A percentile compares a stretch with the other conserved stretches of the same genome.
Evolutionary conservation across 2,888 invertebrate species (phyloP).

Genomic region (Morpho helenor): DNA sequence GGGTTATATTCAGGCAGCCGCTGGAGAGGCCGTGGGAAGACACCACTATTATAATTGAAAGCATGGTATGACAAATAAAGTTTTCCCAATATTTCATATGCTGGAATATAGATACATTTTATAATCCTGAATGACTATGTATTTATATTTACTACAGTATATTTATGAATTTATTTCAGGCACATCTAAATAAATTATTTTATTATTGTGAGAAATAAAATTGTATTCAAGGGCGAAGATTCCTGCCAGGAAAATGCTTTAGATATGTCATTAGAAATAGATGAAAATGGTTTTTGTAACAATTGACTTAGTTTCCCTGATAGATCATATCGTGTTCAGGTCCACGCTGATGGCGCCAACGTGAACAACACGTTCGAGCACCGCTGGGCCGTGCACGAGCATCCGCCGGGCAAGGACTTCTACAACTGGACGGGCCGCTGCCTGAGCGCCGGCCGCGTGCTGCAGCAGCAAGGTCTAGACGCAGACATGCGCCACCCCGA

Average conservation of each 20-base stretch:
- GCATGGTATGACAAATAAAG: conserved; percentile 53
- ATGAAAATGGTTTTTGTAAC: no score
- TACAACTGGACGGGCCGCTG: conserved; percentile 94
- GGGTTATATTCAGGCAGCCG: conserved; percentile 89
- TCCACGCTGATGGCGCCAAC: conserved; percentile 91
- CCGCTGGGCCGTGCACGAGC: conserved; percentile 91
- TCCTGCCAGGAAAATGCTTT: no score
- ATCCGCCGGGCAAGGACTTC: conserved; percentile 90
- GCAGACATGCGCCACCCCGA: conserved; percentile 80
- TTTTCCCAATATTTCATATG: background rate
- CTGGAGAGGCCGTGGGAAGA: conserved; percentile 89
- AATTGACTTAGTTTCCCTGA: no score
- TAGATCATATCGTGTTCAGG: conserved; percentile 54
- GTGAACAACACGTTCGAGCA: conserved; percentile 86
- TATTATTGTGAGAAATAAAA: no score
- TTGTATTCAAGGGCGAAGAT: no score
- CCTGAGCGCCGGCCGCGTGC: conserved; percentile 85
- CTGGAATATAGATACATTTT: no score
- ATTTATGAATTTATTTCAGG: no score
- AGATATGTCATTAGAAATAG: no score
- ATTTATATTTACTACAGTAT: no score
- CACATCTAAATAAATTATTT: no score
- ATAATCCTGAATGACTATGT: no score
- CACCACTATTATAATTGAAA: conserved; percentile 90
- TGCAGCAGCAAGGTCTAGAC: conserved; percentile 87